These are phyloP conservation scores for Bursaphelenchus okinawaensis DNA, from an alignment of 2,888 invertebrate species.

Conservation along the genomic window DNA sequence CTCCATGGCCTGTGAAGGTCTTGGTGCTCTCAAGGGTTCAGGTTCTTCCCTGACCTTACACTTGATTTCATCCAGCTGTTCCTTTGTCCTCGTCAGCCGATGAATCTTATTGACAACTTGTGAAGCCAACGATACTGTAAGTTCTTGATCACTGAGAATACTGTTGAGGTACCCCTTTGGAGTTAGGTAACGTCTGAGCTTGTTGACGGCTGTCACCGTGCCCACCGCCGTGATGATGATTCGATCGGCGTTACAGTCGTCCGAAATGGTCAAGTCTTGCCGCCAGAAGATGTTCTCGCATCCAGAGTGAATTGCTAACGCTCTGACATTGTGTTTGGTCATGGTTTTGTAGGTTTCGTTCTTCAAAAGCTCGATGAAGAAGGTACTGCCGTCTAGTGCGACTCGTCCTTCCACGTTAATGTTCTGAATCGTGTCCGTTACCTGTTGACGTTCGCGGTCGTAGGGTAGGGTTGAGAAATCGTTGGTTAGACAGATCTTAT, in stretches of 20 bases:
- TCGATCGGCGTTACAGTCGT: background rate
- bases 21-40: too few species aligned
- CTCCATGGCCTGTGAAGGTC: too few species aligned
- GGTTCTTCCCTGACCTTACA: background rate
- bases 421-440: background rate
- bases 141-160: background rate
- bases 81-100: background rate
- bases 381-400: background rate
- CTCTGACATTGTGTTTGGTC: background rate
- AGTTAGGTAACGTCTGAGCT: background rate
- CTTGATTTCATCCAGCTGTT: background rate
- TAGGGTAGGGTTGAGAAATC: slow-evolving; percentile 21
- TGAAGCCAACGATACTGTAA: background rate
- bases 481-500: slow-evolving; percentile 23
- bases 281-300: background rate
- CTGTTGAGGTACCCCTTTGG: background rate
- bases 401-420: background rate
- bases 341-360: background rate
- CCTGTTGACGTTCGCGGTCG: slow-evolving; percentile 8
- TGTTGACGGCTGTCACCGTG: background rate
- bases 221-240: background rate
- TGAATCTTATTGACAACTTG: background rate
- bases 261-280: background rate
- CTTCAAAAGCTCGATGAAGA: background rate
- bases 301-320: background rate